These are phyloP conservation scores for Dipus sagitta DNA, from an alignment of 2,797 vertebrate genomes.

Conservation along the genomic window DNA sequence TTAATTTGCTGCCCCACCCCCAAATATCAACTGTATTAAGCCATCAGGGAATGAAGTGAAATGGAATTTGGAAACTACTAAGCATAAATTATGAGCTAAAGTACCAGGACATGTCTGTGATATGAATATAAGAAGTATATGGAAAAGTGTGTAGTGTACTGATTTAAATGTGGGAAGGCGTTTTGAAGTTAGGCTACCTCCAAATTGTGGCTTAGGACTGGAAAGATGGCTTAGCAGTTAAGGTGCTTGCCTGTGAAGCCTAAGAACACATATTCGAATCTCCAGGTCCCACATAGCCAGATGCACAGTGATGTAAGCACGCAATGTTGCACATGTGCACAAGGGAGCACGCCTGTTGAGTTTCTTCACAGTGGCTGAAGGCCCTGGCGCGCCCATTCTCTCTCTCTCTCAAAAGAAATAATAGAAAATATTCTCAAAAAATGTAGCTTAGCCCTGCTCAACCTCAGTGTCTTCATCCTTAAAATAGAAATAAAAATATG, in stretches of 20 bases:
- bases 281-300: no score
- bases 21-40: constrained; percentile 21
- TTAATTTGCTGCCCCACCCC: background rate
- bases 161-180: background rate
- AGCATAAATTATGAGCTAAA: constrained; percentile 22
- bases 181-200: constrained; percentile 27
- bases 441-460: background rate
- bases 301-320: no score
- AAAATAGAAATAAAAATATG: constrained; percentile 23
- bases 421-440: no score
- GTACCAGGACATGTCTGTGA: background rate
- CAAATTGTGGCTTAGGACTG: constrained; percentile 24
- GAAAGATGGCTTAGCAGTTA: no score
- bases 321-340: no score
- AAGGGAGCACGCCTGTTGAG: no score
- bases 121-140: background rate
- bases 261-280: no score
- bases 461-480: constrained; percentile 31
- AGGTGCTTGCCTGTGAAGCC: no score
- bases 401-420: no score
- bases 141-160: background rate
- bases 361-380: no score
- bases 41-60: constrained; percentile 42
- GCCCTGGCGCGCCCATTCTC: no score
- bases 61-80: constrained; percentile 20